These are phyloP conservation scores for Melanogrammus aeglefinus DNA, from an alignment of 2,797 vertebrate genomes.

Conservation along the genomic window DNA sequence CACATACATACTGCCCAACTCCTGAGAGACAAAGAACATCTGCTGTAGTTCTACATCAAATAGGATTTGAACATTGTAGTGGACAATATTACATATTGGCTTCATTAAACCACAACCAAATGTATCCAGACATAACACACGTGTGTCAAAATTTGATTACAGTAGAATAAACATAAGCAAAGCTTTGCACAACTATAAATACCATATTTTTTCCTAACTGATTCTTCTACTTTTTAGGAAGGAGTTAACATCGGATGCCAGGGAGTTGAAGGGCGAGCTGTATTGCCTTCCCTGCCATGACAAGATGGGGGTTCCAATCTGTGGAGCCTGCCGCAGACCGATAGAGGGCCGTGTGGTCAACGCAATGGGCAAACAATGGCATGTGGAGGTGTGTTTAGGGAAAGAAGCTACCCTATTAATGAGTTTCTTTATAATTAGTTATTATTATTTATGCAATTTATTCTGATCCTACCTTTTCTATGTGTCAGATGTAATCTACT, in stretches of 20 bases:
- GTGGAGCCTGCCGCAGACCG: conserved; percentile 93
- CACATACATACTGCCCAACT: conserved; percentile 1
- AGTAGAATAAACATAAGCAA: neutral
- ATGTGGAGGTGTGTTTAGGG: conserved; percentile 86
- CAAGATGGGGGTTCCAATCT: conserved; percentile 98
- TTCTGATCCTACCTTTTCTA: neutral
- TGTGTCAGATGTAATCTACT: neutral
- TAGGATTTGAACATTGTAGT: neutral
- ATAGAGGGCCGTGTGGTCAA: conserved; percentile 97
- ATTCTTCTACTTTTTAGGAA: conserved; percentile 72
- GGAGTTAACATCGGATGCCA: conserved; percentile 91
- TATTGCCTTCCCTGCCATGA: conserved; percentile 97
- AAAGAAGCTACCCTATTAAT: neutral
- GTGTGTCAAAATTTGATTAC: neutral
- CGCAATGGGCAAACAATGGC: conserved; percentile 99
- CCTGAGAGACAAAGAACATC: neutral
- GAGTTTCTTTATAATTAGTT: neutral
- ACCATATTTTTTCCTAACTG: neutral
- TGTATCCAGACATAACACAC: neutral
- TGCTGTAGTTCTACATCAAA: neutral
- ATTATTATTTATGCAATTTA: neutral
- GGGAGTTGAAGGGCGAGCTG: conserved; percentile 92
- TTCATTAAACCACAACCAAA: neutral
- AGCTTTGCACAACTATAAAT: neutral
- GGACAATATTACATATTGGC: neutral